Percentiles rank a stretch among this genome's conserved stretches.
phyloP scores from a whole-genome alignment of 2,888 invertebrate genomes.

The Ferrisia virgata region DNA sequence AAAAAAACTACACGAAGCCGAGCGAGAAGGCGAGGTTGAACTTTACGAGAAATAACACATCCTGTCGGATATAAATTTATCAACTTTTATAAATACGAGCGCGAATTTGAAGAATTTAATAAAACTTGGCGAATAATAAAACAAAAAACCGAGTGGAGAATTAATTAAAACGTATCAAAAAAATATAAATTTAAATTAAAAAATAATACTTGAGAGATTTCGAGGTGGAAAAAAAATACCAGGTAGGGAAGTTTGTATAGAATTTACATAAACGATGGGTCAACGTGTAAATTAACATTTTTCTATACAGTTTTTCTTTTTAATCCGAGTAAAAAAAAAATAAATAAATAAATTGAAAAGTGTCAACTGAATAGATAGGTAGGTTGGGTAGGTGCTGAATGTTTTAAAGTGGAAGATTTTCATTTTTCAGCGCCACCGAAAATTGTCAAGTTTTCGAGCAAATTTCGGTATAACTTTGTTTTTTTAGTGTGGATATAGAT shows the following conservation, averaged over 20 bases:
- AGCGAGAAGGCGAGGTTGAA: not conserved
- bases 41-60: not conserved
- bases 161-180: constrained; percentile 28
- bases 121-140: not conserved
- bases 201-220: constrained; percentile 13
- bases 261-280: constrained; percentile 20
- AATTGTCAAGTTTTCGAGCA: not conserved
- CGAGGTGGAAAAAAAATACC: not conserved
- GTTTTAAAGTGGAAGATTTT: not conserved
- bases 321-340: not conserved
- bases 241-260: not conserved
- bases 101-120: constrained; percentile 5
- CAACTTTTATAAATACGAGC: not conserved
- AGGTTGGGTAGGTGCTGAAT: no score
- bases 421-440: not conserved
- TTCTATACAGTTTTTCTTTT: not conserved
- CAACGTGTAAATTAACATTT: not conserved
- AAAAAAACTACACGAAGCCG: no score
- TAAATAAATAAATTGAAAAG: constrained; percentile 3
- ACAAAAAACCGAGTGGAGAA: not conserved
- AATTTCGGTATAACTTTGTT: no score
- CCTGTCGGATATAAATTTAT: not conserved
- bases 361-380: no score
- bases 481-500: no score
- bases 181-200: constrained; percentile 29